These are phyloP conservation scores for Prunella strophiata DNA, from an alignment of 2,797 vertebrate species.

Conservation along the genomic window DNA sequence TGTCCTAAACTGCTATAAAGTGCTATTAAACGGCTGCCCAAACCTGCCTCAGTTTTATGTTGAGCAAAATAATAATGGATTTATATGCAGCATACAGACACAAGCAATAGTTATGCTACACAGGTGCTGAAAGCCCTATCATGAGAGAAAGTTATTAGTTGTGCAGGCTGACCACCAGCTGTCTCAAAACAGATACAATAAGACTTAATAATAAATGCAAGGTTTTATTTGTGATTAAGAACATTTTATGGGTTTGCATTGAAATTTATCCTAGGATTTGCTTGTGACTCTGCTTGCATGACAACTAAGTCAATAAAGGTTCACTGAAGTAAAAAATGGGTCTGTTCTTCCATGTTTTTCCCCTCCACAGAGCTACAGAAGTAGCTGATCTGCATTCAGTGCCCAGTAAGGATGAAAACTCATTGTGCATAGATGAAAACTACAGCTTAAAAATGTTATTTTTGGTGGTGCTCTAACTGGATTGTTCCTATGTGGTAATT, in stretches of 20 bases:
- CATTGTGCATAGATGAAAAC: neutral
- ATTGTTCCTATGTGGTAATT: neutral
- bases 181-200: neutral
- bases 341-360: neutral
- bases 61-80: neutral
- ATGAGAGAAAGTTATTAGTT: neutral
- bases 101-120: neutral
- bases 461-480: neutral
- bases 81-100: neutral
- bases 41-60: neutral
- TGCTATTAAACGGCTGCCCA: neutral
- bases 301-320: neutral
- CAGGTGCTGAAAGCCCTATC: neutral
- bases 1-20: neutral
- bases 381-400: neutral
- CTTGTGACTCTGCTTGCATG: neutral
- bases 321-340: neutral
- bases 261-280: constrained; percentile 13
- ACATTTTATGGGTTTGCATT: neutral
- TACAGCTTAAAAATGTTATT: neutral
- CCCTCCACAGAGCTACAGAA: neutral
- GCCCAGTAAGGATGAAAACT: neutral
- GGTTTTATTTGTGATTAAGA: constrained; percentile 13
- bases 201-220: neutral
- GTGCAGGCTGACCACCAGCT: neutral